These are phyloP conservation scores for Eustalomyia histrio DNA, from an alignment of 2,888 invertebrate species.

Conservation along the genomic window DNA sequence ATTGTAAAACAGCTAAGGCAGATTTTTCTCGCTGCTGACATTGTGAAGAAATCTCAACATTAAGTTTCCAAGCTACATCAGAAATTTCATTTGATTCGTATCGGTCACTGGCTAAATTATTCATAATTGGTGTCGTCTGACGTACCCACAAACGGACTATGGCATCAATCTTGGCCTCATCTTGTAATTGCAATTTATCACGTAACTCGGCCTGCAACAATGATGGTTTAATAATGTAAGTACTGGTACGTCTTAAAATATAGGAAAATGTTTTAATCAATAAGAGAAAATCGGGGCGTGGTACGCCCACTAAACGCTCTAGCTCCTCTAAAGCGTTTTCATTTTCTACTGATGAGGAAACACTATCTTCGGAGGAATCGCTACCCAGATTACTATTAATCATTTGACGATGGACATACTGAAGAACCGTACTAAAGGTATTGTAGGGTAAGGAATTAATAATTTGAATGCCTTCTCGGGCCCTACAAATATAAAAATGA, in stretches of 20 bases:
- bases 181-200: slow-evolving; percentile 80
- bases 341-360: slow-evolving; percentile 68
- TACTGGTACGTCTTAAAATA: slow-evolving; percentile 80
- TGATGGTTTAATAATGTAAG: slow-evolving; percentile 81
- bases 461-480: slow-evolving; percentile 79
- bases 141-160: slow-evolving; percentile 81
- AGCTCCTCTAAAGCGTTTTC: slow-evolving; percentile 78
- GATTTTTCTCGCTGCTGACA: slow-evolving; percentile 79
- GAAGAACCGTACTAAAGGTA: slow-evolving; percentile 76
- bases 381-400: slow-evolving; percentile 61
- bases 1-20: slow-evolving; percentile 80
- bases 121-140: slow-evolving; percentile 81
- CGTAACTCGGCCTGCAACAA: slow-evolving; percentile 80
- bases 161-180: slow-evolving; percentile 81
- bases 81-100: slow-evolving; percentile 80
- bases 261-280: slow-evolving; percentile 79
- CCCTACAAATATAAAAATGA: slow-evolving; percentile 68
- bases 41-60: slow-evolving; percentile 81
- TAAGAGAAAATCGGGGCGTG: slow-evolving; percentile 76
- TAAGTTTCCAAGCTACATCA: slow-evolving; percentile 81
- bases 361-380: slow-evolving; percentile 41
- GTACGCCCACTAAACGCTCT: slow-evolving; percentile 77
- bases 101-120: slow-evolving; percentile 79
- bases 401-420: slow-evolving; percentile 79
- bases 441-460: slow-evolving; percentile 78